These are phyloP conservation scores for Rhopalosiphum maidis DNA, from an alignment of 1,140 invertebrate genomes.

Conservation along the genomic window DNA sequence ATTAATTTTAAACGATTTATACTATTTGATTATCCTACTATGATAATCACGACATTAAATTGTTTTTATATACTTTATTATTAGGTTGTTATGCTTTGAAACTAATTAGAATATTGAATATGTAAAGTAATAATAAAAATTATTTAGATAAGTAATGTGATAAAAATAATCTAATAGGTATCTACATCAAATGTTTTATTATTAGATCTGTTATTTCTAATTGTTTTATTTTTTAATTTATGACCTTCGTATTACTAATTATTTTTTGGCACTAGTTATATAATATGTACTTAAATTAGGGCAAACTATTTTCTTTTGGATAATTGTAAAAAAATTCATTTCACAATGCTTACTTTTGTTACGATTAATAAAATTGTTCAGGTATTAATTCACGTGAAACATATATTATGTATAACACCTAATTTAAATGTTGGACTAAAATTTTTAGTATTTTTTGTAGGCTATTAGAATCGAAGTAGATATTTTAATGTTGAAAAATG, in stretches of 20 bases:
- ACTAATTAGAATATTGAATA: neutral
- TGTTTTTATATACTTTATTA: neutral
- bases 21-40: neutral
- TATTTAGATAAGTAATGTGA: neutral
- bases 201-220: constrained; percentile 39
- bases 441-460: neutral
- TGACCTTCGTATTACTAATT: constrained; percentile 24
- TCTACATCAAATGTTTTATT: neutral
- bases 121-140: neutral
- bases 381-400: neutral
- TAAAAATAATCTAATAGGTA: neutral
- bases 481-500: neutral
- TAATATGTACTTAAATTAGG: neutral
- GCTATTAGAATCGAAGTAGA: neutral
- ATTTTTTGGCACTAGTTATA: constrained; percentile 21
- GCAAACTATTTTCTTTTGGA: constrained; percentile 8
- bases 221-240: constrained; percentile 25
- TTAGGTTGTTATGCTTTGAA: neutral
- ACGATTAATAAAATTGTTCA: neutral
- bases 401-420: neutral
- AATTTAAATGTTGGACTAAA: neutral
- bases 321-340: constrained; percentile 24
- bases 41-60: neutral
- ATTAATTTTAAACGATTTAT: neutral
- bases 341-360: neutral